These are phyloP conservation scores for Gastracanthus pulcherrimus DNA, from an alignment of 2,888 invertebrate genomes.

Conservation along the genomic window DNA sequence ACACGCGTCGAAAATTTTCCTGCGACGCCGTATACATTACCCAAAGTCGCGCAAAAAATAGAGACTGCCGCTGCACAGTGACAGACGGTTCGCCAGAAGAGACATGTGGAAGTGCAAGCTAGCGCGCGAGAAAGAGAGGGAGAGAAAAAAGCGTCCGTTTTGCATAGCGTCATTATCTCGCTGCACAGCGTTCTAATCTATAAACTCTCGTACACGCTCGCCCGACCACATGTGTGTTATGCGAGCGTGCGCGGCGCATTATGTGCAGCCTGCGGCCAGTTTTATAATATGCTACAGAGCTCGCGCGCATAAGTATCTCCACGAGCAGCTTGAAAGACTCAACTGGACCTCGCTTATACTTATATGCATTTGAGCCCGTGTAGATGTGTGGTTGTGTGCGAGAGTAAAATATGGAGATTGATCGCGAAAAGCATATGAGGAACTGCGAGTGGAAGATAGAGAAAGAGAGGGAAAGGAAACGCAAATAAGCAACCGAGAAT, in stretches of 20 bases:
- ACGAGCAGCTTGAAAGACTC: no score
- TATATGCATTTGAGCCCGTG: background rate
- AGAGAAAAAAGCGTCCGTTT: background rate
- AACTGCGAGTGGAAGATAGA: background rate
- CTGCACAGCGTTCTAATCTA: constrained; percentile 11
- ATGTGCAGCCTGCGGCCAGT: no score
- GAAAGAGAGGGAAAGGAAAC: background rate
- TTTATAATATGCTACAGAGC: no score
- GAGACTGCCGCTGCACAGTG: no score
- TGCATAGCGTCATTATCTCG: background rate
- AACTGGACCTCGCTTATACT: no score
- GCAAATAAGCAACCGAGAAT: background rate
- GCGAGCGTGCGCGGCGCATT: background rate
- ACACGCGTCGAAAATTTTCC: no score
- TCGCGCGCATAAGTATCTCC: no score
- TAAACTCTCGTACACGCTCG: background rate
- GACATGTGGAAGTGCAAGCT: no score
- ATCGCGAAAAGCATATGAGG: background rate
- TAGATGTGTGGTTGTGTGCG: background rate
- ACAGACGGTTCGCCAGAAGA: no score
- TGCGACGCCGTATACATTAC: no score
- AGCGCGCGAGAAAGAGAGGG: background rate
- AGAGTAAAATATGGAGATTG: no score
- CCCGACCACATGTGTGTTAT: background rate
- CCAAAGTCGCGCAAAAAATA: no score